These are phyloP conservation scores for Parthenolecanium corni DNA, from an alignment of 2,888 invertebrate genomes.

Conservation along the genomic window DNA sequence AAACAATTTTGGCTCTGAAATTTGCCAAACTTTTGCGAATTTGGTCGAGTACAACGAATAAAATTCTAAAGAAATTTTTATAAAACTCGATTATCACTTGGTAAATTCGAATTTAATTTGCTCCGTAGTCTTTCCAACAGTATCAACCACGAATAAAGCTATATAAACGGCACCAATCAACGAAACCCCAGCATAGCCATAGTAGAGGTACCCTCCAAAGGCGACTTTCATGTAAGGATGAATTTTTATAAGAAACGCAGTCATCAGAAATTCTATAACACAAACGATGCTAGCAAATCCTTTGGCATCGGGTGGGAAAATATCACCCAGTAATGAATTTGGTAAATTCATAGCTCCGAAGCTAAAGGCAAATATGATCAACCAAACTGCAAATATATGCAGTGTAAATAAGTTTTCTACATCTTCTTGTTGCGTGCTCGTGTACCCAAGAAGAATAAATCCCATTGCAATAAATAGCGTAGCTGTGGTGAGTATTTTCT, in stretches of 20 bases:
- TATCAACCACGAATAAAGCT: not conserved
- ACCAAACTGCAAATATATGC: conserved; percentile 39
- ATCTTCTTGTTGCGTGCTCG: not conserved
- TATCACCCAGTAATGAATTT: conserved; percentile 47
- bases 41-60: too few relatives aligned
- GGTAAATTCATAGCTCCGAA: conserved; percentile 47
- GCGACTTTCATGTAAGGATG: conserved; percentile 41
- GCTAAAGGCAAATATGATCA: conserved; percentile 45
- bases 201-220: conserved; percentile 39
- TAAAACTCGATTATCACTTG: too few relatives aligned
- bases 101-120: too few relatives aligned
- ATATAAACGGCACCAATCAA: not conserved
- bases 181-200: conserved; percentile 24
- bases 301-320: conserved; percentile 45
- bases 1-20: too few relatives aligned
- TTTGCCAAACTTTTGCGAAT: too few relatives aligned
- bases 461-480: not conserved
- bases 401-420: not conserved
- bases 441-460: not conserved
- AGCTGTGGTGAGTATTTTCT: not conserved
- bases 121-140: too few relatives aligned
- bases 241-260: conserved; percentile 44
- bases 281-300: conserved; percentile 40
- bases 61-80: too few relatives aligned
- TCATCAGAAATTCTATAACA: conserved; percentile 43